Base-by-base conservation (phyloP, 1,140 invertebrate species). In the Spodoptera litura region DNA sequence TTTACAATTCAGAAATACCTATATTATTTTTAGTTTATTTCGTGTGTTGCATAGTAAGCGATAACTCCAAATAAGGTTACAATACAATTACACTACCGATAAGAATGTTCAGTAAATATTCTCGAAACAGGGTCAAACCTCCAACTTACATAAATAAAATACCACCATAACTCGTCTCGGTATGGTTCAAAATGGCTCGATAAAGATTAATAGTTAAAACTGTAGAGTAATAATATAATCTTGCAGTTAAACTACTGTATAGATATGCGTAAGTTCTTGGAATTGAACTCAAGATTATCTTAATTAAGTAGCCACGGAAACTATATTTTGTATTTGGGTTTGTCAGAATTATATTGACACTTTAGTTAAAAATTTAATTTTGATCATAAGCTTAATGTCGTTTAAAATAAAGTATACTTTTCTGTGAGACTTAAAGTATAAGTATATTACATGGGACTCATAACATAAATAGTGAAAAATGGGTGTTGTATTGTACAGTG, bases 21-120 rank as follows among this genome's bases (percentile, higher is more conserved):
- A 35, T 38, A 31, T 61, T 35, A 4, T n/a, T 13, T 31, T 64
- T 38, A 52, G 51, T 52, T 53, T 68, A 53, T 27, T 68, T 68
- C 2, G 15, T 52, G 64, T 27, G 15, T n/a, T 15, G 62, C 6
- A 49, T 66, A 15, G 62, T 51, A 51, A 66, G 11, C 64, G 64
- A 68, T 68, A 53, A 53, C 44, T n/a, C n/a, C 25, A 12, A 31
- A 64, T 64, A 64, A 44, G 61, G 49, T 31, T 70, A 53, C 44
- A 13, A 20, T 70, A 31, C 11, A 71, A 70, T 70, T 53, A 53
- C 66, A 12, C 68, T 71, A 71, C 56, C 12, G 68, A 55, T 71
- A 71, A 71, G 68, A 71, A 27, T 66, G 62, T 51, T 66, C 62
- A 51, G 62, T 12, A 13, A 70, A 55, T 71, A 31, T 71, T 71